phyloP scores from a whole-genome alignment of 2,113 vertebrate species.

The Epinephelus lanceolatus region DNA sequence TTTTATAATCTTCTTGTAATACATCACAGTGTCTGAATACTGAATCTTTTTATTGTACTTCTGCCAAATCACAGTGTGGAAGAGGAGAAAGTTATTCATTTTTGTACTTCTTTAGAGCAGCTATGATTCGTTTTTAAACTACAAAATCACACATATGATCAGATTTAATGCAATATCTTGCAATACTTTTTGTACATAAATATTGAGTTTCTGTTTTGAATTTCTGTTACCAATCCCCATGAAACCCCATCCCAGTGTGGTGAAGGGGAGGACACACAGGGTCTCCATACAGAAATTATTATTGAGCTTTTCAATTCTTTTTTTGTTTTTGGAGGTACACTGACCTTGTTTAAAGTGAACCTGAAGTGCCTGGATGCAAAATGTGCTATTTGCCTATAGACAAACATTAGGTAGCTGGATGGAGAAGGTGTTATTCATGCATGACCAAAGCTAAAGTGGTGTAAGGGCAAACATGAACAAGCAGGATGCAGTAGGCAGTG shows the following conservation, averaged over 20 bases:
- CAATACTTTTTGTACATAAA: neutral
- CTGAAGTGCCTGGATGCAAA: too few relatives aligned
- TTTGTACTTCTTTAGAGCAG: neutral
- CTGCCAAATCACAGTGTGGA: neutral
- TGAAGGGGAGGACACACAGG: too few relatives aligned
- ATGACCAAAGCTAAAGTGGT: too few relatives aligned
- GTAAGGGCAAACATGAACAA: too few relatives aligned
- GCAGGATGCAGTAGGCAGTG: too few relatives aligned
- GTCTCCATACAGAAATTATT: too few relatives aligned
- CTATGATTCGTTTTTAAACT: neutral
- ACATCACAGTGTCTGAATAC: neutral
- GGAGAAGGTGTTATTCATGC: too few relatives aligned
- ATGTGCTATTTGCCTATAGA: too few relatives aligned
- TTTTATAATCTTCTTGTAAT: slow-evolving; percentile 14
- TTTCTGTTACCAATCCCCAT: neutral
- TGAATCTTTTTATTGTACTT: slow-evolving; percentile 4
- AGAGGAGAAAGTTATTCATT: neutral
- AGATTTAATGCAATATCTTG: neutral
- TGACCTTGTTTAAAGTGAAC: too few relatives aligned
- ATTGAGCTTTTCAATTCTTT: too few relatives aligned
- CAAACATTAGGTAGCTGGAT: too few relatives aligned
- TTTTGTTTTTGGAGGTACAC: too few relatives aligned
- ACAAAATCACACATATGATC: neutral
- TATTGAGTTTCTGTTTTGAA: neutral
- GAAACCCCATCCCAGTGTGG: neutral